phyloP scores from a whole-genome alignment of 2,797 vertebrate species.

The Sebastes wilsoni region DNA sequence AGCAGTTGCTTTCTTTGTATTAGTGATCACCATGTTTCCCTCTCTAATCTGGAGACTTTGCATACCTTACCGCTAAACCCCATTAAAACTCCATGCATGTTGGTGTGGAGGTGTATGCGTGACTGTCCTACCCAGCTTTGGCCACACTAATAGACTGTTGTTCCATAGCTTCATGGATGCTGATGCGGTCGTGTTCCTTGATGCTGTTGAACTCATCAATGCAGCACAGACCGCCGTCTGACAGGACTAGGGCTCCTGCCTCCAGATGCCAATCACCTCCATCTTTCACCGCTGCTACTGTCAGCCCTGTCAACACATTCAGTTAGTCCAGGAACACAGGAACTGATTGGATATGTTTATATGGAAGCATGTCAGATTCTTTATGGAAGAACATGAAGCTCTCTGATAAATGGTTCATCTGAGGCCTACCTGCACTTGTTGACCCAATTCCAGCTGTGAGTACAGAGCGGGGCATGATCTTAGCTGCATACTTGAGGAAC shows the following conservation, averaged over 20 bases:
- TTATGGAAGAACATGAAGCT: background rate
- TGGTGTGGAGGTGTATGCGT: background rate
- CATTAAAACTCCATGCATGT: background rate
- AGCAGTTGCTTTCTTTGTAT: too few species aligned
- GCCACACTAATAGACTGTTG: conserved; percentile 98
- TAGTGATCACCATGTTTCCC: too few species aligned
- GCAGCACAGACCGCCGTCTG: conserved; percentile 96
- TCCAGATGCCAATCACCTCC: conserved; percentile 97
- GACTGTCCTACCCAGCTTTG: conserved; percentile 90
- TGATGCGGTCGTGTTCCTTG: conserved; percentile 95
- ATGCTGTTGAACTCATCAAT: conserved; percentile 99
- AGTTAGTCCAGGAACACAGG: background rate
- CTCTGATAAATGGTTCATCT: background rate
- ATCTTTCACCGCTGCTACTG: conserved; percentile 95
- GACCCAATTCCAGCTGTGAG: conserved; percentile 97
- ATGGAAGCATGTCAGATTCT: background rate
- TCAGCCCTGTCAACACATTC: conserved; percentile 83
- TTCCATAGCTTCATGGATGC: conserved; percentile 98
- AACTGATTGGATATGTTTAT: background rate
- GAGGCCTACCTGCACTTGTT: conserved; percentile 89
- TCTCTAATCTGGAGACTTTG: too few species aligned
- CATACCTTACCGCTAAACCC: too few species aligned
- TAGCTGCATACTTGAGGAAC: conserved; percentile 96
- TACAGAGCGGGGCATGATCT: conserved; percentile 93
- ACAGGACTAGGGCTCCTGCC: conserved; percentile 94